phyloP scores from a whole-genome alignment of 2,797 vertebrate species.

The Spinus pinus region DNA sequence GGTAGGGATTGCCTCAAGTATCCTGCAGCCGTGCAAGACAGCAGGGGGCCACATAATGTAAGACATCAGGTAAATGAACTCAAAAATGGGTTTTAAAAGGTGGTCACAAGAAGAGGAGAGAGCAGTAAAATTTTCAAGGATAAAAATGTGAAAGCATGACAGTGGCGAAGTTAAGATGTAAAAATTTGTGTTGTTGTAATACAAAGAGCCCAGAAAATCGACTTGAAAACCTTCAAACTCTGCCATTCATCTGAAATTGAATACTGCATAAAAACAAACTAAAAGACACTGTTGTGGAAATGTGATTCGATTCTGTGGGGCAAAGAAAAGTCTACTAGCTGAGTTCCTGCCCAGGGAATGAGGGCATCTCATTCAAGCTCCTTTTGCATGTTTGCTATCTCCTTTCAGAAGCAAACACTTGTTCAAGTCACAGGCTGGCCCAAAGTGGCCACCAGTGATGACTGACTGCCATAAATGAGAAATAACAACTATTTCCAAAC shows the following conservation, averaged over 20 bases:
- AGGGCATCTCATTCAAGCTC: neutral
- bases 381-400: neutral
- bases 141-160: neutral
- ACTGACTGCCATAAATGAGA: neutral
- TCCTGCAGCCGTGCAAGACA: neutral
- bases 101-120: neutral
- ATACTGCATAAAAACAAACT: neutral
- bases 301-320: rapidly evolving
- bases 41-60: conserved; percentile 46
- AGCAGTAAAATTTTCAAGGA: neutral
- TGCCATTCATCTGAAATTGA: neutral
- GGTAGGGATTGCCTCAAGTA: neutral
- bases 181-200: rapidly evolving
- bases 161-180: neutral
- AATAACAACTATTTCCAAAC: neutral
- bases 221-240: neutral
- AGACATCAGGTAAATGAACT: neutral
- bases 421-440: neutral
- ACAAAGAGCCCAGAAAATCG: neutral
- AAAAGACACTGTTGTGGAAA: neutral
- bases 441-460: neutral
- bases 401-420: neutral
- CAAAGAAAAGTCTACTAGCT: neutral
- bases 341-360: neutral
- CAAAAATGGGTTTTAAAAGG: neutral